Conservation (phyloP, 2,888 invertebrate genomes). For the Noctua janthina region DNA sequence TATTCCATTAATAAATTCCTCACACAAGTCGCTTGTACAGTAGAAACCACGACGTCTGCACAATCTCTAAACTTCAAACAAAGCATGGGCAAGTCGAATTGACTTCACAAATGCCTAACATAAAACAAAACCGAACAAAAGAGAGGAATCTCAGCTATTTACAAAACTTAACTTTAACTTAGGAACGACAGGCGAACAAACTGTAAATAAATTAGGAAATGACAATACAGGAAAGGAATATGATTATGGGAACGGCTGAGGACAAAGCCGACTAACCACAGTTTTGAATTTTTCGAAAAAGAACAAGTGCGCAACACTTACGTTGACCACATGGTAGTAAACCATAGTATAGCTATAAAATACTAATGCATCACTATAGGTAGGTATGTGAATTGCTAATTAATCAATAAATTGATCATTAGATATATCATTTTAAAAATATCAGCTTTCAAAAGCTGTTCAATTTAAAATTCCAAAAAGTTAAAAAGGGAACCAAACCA, state of each 20-base stretch:
- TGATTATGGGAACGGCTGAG: neutral
- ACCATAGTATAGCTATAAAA: neutral
- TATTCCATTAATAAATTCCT: constrained; percentile 34
- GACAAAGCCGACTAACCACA: neutral
- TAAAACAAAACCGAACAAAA: constrained; percentile 64
- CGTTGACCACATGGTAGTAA: neutral
- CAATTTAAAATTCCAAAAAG: neutral
- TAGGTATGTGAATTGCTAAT: too few relatives aligned
- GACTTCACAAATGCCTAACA: constrained; percentile 59
- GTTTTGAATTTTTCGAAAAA: neutral
- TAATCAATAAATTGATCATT: too few relatives aligned
- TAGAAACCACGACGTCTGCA: constrained; percentile 16
- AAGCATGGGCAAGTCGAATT: constrained; percentile 51
- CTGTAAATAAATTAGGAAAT: constrained; percentile 73
- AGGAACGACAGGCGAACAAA: constrained; percentile 78
- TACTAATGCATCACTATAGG: too few relatives aligned
- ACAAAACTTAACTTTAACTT: constrained; percentile 47
- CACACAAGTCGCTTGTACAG: constrained; percentile 1
- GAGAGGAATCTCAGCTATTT: constrained; percentile 62
- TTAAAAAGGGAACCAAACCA: neutral
- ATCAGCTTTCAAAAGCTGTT: neutral
- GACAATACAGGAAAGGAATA: constrained; percentile 58
- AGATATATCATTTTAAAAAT: neutral
- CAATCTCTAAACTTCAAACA: constrained; percentile 55
- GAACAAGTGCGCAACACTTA: neutral